Percentiles rank a stretch among this genome's conserved stretches.
These are phyloP conservation scores for Acanthopleura granulata DNA, from an alignment of 2,888 invertebrate species.

Conservation along the genomic window DNA sequence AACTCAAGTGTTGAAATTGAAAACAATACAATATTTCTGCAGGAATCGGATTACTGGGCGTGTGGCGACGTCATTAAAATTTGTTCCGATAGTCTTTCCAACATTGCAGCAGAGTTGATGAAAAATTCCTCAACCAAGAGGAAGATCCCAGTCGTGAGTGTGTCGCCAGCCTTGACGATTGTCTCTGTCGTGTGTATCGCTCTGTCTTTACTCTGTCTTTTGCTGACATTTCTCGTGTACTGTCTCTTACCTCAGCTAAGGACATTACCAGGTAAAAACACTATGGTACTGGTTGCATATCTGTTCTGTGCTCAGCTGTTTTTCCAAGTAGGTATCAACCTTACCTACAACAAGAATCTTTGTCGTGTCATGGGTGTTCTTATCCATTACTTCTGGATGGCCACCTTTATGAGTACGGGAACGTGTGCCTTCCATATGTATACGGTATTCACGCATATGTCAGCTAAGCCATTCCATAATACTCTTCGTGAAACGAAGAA, in stretches of 20 bases:
- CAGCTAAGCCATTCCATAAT: background rate
- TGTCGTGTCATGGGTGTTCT: constrained; percentile 9
- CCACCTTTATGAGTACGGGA: background rate
- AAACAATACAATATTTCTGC: background rate
- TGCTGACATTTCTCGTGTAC: constrained; percentile 10
- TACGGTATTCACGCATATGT: background rate
- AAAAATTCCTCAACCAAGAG: background rate
- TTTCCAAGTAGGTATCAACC: background rate
- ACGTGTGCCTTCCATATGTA: constrained; percentile 12
- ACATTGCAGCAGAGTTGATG: background rate
- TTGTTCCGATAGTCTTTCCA: background rate
- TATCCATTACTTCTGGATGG: constrained; percentile 9
- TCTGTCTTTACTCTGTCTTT: constrained; percentile 3
- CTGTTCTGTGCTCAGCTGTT: constrained; percentile 1
- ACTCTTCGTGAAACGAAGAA: background rate
- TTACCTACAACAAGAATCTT: background rate
- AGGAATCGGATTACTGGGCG: background rate
- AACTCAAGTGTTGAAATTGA: background rate
- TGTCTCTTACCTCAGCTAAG: background rate
- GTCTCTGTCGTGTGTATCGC: background rate
- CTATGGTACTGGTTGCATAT: background rate
- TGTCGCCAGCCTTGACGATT: background rate
- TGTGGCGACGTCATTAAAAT: background rate
- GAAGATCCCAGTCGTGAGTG: background rate
- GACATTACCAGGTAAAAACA: constrained; percentile 11